Percentiles rank a stretch among this genome's conserved stretches.
phyloP scores from a whole-genome alignment of 2,113 vertebrate genomes.

The Lophotis ruficrista region DNA sequence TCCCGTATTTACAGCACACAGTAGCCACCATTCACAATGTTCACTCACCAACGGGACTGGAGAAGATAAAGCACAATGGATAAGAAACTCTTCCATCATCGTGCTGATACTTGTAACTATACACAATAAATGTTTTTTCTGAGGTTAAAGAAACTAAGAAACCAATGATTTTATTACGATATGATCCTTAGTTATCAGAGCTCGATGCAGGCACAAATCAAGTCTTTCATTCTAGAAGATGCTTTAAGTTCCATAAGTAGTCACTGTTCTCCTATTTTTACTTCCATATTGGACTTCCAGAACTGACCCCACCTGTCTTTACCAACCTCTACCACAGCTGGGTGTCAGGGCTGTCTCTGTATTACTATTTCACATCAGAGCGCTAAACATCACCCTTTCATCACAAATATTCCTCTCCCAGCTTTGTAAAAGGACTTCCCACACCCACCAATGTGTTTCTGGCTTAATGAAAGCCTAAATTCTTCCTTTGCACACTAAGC shows the following conservation, averaged over 20 bases:
- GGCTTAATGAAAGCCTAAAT: not conserved
- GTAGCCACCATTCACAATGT: not conserved
- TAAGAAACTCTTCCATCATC: slow-evolving; percentile 96
- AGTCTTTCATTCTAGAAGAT: not conserved
- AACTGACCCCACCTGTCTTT: not conserved
- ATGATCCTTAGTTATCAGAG: not conserved
- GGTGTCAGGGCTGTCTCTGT: not conserved
- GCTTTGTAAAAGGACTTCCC: not conserved
- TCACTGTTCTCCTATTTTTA: not conserved
- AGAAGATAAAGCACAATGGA: slow-evolving; percentile 98
- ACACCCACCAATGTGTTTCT: not conserved
- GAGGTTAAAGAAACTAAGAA: slow-evolving; percentile 84
- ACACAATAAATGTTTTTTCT: slow-evolving; percentile 91
- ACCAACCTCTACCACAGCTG: not conserved
- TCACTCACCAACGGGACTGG: slow-evolving; percentile 92
- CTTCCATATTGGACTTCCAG: not conserved
- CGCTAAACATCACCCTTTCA: not conserved
- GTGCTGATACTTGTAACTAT: slow-evolving; percentile 96
- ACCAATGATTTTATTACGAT: not conserved
- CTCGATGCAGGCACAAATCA: not conserved
- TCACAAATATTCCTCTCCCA: not conserved
- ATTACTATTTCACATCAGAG: not conserved
- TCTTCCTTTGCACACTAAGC: not conserved
- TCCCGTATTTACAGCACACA: not conserved
- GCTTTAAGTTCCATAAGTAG: not conserved